Evolutionary conservation across 2,797 vertebrate species (phyloP).

Genomic region (Oreonectes daqikongensis): DNA sequence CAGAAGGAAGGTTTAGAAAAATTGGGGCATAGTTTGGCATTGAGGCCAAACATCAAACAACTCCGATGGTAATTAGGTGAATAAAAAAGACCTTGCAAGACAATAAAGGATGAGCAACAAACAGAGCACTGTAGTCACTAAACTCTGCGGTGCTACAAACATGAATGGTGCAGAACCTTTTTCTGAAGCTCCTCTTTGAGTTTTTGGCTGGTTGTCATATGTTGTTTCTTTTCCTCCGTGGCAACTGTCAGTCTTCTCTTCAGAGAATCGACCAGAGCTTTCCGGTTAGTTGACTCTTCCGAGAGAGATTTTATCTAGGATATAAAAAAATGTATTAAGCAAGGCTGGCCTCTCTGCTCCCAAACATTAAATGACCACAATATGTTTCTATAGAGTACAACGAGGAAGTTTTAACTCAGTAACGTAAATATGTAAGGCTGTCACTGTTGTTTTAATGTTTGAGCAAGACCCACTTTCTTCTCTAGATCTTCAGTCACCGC

Average conservation of each 20-base stretch:
- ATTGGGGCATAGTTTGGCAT: constrained; percentile 38
- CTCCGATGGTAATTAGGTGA: constrained; percentile 14
- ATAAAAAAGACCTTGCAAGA: background rate
- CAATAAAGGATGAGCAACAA: background rate
- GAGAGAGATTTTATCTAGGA: constrained; percentile 81
- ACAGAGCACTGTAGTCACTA: background rate
- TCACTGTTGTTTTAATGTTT: background rate
- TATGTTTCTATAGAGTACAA: constrained; percentile 24
- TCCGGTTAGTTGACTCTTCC: constrained; percentile 87
- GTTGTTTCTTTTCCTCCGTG: constrained; percentile 81
- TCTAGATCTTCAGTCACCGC: constrained; percentile 82
- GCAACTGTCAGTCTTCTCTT: constrained; percentile 85
- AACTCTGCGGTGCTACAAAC: background rate
- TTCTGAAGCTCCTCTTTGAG: constrained; percentile 84
- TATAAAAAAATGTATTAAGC: constrained; percentile 28
- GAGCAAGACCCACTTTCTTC: constrained; percentile 79
- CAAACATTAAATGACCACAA: constrained; percentile 1
- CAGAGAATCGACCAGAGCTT: constrained; percentile 82
- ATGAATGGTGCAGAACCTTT: constrained; percentile 74
- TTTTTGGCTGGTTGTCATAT: constrained; percentile 80
- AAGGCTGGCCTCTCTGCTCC: background rate
- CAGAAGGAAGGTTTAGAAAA: constrained; percentile 1
- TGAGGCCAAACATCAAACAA: constrained; percentile 36
- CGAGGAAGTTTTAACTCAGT: background rate
- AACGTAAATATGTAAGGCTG: constrained; percentile 18